phyloP scores from a whole-genome alignment of 2,888 invertebrate species.

The Dolomedes plantarius region DNA sequence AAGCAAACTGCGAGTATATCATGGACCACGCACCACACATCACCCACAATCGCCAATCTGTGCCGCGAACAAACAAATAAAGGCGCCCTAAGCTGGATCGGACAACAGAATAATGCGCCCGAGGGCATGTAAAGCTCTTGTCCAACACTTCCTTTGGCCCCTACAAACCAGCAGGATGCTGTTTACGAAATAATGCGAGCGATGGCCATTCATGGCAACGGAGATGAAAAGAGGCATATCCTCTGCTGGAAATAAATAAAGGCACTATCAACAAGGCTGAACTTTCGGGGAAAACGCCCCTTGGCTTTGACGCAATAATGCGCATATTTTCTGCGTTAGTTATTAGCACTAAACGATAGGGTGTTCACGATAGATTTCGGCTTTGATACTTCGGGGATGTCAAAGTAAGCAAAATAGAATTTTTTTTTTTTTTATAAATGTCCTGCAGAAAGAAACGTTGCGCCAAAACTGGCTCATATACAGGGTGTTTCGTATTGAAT shows the following conservation, averaged over 20 bases:
- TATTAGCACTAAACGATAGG: background rate
- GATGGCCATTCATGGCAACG: too few species aligned
- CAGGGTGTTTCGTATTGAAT: too few species aligned
- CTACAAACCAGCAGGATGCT: background rate
- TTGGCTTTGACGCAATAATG: background rate
- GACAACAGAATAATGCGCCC: background rate
- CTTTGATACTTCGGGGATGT: too few species aligned
- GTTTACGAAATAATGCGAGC: background rate
- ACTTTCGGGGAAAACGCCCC: background rate
- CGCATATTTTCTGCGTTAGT: background rate
- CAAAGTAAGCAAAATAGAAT: too few species aligned
- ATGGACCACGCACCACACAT: too few species aligned
- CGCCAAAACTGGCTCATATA: too few species aligned
- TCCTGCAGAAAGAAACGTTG: too few species aligned
- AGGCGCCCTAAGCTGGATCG: background rate
- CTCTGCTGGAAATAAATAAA: background rate
- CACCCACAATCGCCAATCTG: too few species aligned
- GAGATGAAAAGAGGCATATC: background rate
- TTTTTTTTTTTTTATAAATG: too few species aligned
- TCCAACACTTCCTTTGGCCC: background rate
- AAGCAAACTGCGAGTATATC: too few species aligned
- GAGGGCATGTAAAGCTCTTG: background rate
- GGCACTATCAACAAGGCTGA: background rate
- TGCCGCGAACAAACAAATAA: too few species aligned
- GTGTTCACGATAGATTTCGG: too few species aligned